A percentile compares a stretch with the other conserved stretches of the same genome.
Evolutionary conservation across 2,797 vertebrate species (phyloP).

Genomic region (Heliangelus exortis): DNA sequence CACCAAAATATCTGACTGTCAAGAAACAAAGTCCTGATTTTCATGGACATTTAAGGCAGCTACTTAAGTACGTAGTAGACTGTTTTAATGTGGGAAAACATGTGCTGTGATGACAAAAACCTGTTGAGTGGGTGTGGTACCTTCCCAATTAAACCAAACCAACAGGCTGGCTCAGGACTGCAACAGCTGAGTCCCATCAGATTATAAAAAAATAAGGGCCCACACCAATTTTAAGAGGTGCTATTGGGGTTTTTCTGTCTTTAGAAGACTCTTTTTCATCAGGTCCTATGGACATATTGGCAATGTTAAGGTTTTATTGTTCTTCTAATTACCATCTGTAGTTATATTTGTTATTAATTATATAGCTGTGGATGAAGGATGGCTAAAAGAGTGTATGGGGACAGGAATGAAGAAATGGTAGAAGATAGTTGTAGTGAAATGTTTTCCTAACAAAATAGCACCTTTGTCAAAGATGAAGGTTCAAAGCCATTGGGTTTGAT

Average conservation of each 20-base stretch:
- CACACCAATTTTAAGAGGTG: fast-evolving
- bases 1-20: background rate
- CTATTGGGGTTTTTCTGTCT: fast-evolving
- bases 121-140: background rate
- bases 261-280: fast-evolving
- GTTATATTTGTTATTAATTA: constrained; percentile 9
- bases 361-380: background rate
- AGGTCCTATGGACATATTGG: background rate
- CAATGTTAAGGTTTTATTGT: background rate
- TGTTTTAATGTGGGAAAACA: background rate
- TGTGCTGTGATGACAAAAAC: background rate
- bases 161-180: background rate
- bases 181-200: background rate
- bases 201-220: background rate
- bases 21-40: background rate
- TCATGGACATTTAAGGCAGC: background rate
- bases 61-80: background rate
- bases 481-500: fast-evolving
- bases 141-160: background rate
- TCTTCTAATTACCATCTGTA: background rate
- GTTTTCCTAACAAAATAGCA: background rate
- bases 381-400: background rate
- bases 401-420: background rate
- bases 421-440: background rate
- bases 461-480: background rate